Percentiles rank a stretch among this genome's conserved stretches.
These are phyloP conservation scores for Cryptotis parvus DNA, from an alignment of 2,113 vertebrate species.

Conservation along the genomic window DNA sequence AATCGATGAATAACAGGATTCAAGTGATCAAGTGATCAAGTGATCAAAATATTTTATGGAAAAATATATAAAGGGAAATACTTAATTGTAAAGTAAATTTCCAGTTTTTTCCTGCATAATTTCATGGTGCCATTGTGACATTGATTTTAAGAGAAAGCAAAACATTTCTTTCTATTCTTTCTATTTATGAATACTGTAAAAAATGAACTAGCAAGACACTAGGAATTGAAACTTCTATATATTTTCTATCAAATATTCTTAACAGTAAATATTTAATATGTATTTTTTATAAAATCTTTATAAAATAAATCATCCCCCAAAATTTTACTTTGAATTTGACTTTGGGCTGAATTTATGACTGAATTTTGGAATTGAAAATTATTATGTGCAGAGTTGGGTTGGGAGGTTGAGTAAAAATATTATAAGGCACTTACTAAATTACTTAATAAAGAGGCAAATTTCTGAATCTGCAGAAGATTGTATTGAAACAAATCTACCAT, in stretches of 20 bases:
- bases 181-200: background rate
- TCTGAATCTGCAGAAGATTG: constrained; percentile 64
- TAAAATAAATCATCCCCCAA: constrained; percentile 8
- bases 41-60: background rate
- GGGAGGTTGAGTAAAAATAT: background rate
- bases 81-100: background rate
- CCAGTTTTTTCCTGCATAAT: background rate
- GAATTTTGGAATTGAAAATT: constrained; percentile 17
- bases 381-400: background rate
- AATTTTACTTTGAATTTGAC: constrained; percentile 23
- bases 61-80: background rate
- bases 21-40: no score
- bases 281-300: background rate
- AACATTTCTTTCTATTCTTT: background rate
- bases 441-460: constrained; percentile 61
- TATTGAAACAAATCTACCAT: constrained; percentile 60
- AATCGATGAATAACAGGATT: no score
- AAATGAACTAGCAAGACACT: constrained; percentile 33
- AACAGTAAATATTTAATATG: constrained; percentile 44
- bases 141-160: constrained; percentile 36
- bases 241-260: constrained; percentile 37
- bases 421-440: background rate
- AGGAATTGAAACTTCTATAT: background rate
- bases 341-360: constrained; percentile 32
- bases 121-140: background rate